Conservation (phyloP, 2,113 vertebrate species). For the Jaculus jaculus region DNA sequence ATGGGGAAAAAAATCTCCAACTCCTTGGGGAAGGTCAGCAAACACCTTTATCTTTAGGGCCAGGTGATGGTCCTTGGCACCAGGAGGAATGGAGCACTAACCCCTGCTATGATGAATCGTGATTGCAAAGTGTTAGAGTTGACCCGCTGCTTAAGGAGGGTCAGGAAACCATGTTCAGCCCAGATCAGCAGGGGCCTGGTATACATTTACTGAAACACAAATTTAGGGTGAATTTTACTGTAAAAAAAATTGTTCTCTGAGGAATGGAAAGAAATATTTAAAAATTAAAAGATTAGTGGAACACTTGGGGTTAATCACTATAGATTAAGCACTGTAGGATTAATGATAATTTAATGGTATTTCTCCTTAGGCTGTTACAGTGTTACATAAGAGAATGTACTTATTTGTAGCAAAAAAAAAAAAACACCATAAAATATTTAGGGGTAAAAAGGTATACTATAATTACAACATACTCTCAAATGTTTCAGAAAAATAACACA, state of each 20-base stretch:
- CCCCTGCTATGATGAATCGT: neutral
- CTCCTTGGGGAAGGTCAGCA: rapidly evolving
- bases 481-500: conserved; percentile 20
- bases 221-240: neutral
- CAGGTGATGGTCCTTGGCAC: neutral
- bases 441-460: neutral
- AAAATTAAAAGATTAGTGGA: neutral
- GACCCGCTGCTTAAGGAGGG: neutral
- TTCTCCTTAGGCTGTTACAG: neutral
- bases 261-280: neutral
- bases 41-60: neutral
- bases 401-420: neutral
- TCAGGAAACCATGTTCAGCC: neutral
- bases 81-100: neutral
- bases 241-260: neutral
- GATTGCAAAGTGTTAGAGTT: neutral
- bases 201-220: neutral
- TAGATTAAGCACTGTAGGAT: neutral
- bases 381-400: neutral
- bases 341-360: neutral
- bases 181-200: neutral
- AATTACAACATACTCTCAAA: neutral
- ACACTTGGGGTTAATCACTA: neutral
- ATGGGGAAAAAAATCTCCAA: neutral
- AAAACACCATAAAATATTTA: neutral